Conservation (phyloP, 1,140 invertebrate genomes). For the Tetramorium simillimum region DNA sequence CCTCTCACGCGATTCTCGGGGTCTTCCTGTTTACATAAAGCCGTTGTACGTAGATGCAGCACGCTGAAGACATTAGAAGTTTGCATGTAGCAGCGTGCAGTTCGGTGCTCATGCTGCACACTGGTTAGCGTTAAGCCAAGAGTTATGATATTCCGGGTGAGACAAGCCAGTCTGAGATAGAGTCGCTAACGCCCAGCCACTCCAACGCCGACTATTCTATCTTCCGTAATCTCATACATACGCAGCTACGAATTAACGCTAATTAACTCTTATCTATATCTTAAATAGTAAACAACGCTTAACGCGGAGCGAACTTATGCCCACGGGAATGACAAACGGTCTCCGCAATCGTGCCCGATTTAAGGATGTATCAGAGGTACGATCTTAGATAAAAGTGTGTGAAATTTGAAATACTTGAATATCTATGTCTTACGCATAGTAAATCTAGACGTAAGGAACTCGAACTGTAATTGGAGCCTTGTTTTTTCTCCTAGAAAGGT, state of each 20-base stretch:
- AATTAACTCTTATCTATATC: slow-evolving; percentile 22
- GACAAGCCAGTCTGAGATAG: background rate
- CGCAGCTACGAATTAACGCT: background rate
- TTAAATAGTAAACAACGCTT: slow-evolving; percentile 4
- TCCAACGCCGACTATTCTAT: slow-evolving; percentile 28
- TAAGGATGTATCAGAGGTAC: too few species aligned
- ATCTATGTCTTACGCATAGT: too few species aligned
- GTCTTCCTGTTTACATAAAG: slow-evolving; percentile 52
- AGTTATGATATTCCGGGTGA: slow-evolving; percentile 33
- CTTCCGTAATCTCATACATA: slow-evolving; percentile 28
- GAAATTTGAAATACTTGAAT: too few species aligned
- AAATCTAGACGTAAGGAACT: too few species aligned
- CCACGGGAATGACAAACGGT: background rate
- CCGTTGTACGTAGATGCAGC: slow-evolving; percentile 17
- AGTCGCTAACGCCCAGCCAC: slow-evolving; percentile 17
- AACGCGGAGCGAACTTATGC: slow-evolving; percentile 19
- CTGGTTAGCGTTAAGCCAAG: slow-evolving; percentile 52
- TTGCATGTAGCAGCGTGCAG: slow-evolving; percentile 9
- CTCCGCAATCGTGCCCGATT: too few species aligned
- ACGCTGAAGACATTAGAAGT: slow-evolving; percentile 52
- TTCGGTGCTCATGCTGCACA: slow-evolving; percentile 31
- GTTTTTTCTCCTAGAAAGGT: too few species aligned
- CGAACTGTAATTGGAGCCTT: too few species aligned
- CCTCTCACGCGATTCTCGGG: slow-evolving; percentile 21
- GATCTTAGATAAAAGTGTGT: too few species aligned